These are phyloP conservation scores for Mayetiola destructor DNA, from an alignment of 2,888 invertebrate genomes.

Conservation along the genomic window DNA sequence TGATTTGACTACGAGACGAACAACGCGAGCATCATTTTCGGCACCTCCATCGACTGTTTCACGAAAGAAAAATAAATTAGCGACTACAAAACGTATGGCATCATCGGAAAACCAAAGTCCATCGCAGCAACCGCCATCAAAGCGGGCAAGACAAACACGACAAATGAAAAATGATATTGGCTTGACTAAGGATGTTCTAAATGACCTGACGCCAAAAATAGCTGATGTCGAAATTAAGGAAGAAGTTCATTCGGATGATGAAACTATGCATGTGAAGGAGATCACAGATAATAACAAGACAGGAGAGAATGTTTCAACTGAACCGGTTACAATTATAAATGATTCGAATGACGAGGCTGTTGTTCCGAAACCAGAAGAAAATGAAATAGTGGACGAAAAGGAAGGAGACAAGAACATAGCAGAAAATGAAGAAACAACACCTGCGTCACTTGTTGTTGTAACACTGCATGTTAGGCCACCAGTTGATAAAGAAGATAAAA, in stretches of 20 bases:
- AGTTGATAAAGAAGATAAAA: neutral
- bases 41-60: neutral
- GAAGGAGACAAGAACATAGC: neutral
- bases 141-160: conserved; percentile 1
- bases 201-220: neutral
- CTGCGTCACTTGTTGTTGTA: neutral
- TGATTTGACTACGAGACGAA: neutral
- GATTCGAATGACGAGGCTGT: neutral
- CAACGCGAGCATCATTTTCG: neutral
- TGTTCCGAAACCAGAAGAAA: neutral
- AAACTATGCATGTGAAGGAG: too few species aligned
- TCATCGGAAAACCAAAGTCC: neutral
- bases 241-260: too few species aligned
- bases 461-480: neutral
- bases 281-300: neutral
- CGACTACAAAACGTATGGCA: neutral
- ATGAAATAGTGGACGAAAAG: neutral
- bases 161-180: neutral
- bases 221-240: too few species aligned
- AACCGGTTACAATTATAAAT: neutral
- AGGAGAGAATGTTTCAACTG: neutral
- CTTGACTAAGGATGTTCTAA: too few species aligned
- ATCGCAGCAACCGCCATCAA: neutral
- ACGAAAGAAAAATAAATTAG: neutral
- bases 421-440: neutral